A percentile compares a stretch with the other conserved stretches of the same genome.
phyloP scores from a whole-genome alignment of 2,888 invertebrate genomes.

The Adelognathus sp. region DNA sequence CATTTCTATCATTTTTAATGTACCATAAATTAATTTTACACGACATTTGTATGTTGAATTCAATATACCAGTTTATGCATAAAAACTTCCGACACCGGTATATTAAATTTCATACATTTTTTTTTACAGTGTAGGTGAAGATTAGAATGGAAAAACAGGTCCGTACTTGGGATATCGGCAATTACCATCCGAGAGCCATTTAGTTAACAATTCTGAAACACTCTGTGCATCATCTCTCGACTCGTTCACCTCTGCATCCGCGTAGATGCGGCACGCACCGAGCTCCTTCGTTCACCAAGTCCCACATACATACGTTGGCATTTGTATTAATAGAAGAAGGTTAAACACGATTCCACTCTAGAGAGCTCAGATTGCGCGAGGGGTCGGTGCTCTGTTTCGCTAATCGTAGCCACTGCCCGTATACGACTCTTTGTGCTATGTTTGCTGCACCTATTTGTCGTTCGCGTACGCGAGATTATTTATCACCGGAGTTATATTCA shows the following conservation, averaged over 20 bases:
- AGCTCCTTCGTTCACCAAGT: neutral
- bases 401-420: conserved; percentile 25
- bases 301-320: conserved; percentile 27
- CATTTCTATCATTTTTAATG: too few relatives aligned
- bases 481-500: neutral
- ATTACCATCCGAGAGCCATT: too few relatives aligned
- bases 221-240: too few relatives aligned
- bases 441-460: neutral
- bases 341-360: conserved; percentile 57
- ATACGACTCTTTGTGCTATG: neutral
- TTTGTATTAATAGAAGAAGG: conserved; percentile 60
- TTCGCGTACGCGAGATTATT: neutral
- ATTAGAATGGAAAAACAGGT: too few relatives aligned
- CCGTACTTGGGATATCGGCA: too few relatives aligned
- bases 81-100: too few relatives aligned
- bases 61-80: too few relatives aligned
- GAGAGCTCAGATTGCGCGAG: conserved; percentile 23
- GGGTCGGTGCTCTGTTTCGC: conserved; percentile 48
- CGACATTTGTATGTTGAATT: too few relatives aligned
- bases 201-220: too few relatives aligned
- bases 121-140: too few relatives aligned
- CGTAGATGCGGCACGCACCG: neutral
- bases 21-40: too few relatives aligned
- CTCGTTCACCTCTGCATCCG: conserved; percentile 39
- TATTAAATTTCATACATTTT: too few relatives aligned